Percentiles rank a stretch among this genome's conserved stretches.
Evolutionary conservation across 2,888 invertebrate species (phyloP).

Genomic region (Plemyria rubiginata): DNA sequence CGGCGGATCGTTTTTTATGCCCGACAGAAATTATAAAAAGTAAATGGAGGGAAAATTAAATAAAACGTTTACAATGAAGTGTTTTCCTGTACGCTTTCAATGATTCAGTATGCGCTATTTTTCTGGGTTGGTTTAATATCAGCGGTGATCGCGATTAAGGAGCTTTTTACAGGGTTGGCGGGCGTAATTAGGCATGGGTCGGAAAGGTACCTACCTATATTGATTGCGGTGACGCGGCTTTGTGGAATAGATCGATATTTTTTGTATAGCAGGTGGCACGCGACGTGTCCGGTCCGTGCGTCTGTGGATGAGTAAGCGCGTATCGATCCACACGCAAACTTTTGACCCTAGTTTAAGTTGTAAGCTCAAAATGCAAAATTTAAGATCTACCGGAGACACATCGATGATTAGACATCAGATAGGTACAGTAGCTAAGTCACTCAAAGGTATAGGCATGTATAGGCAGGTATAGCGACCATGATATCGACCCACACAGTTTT

Average conservation of each 20-base stretch:
- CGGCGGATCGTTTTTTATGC: conserved; percentile 83
- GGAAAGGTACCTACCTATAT: conserved; percentile 84
- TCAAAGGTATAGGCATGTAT: no score
- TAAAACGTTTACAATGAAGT: conserved; percentile 85
- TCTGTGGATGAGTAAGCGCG: conserved; percentile 75
- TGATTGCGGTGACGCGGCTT: conserved; percentile 84
- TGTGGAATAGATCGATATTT: conserved; percentile 82
- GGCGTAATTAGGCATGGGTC: conserved; percentile 83
- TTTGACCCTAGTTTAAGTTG: conserved; percentile 76
- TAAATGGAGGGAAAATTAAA: conserved; percentile 85
- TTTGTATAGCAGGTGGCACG: conserved; percentile 83
- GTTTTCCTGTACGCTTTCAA: conserved; percentile 83
- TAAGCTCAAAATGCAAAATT: no score
- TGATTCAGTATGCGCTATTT: conserved; percentile 81
- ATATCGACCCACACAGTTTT: no score
- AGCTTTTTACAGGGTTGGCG: conserved; percentile 79
- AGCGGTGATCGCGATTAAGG: conserved; percentile 65
- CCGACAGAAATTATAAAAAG: conserved; percentile 84
- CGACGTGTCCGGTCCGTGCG: conserved; percentile 79
- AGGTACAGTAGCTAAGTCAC: no score
- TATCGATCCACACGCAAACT: conserved; percentile 76
- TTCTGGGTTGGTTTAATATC: conserved; percentile 66
- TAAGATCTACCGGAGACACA: no score
- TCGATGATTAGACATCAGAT: no score
- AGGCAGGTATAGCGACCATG: no score